Percentiles rank a stretch among this genome's conserved stretches.
Evolutionary conservation across 2,113 vertebrate species (phyloP).

Genomic region (Rattus norvegicus): GRCr8 NC_086025.1:116730501-116731000

Average conservation of each 20-base stretch:
- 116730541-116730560: too few relatives aligned
- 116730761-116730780: rapidly evolving
- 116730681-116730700: neutral
- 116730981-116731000: rapidly evolving
- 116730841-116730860: neutral
- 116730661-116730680: rapidly evolving
- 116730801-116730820: rapidly evolving
- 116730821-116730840: neutral
- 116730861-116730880: rapidly evolving
- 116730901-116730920: rapidly evolving
- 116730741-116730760: rapidly evolving
- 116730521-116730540: too few relatives aligned
- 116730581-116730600: too few relatives aligned
- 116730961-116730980: neutral
- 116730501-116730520: neutral
- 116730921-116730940: rapidly evolving
- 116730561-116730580: too few relatives aligned
- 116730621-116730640: too few relatives aligned
- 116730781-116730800: rapidly evolving
- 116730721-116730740: rapidly evolving
- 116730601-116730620: too few relatives aligned
- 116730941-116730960: rapidly evolving
- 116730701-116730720: neutral
- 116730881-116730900: neutral
- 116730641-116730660: too few relatives aligned